These are phyloP conservation scores for Parotia lawesii DNA, from an alignment of 2,113 vertebrate species.

Conservation along the genomic window DNA sequence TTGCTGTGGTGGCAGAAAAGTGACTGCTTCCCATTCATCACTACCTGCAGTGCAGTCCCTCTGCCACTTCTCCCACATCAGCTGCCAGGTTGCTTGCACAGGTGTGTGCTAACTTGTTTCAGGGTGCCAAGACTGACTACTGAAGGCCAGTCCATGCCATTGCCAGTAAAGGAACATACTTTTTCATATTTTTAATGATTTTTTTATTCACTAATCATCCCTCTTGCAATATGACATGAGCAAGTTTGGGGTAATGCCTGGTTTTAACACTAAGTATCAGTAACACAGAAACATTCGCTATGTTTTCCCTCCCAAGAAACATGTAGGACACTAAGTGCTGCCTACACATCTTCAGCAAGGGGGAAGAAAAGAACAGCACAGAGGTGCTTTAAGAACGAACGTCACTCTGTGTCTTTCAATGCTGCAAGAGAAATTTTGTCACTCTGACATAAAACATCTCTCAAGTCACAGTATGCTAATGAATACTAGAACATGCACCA, in stretches of 20 bases:
- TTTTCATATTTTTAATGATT: neutral
- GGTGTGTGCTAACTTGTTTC: neutral
- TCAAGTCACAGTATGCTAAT: neutral
- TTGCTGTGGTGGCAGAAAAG: neutral
- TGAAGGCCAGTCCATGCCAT: neutral
- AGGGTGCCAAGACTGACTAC: neutral
- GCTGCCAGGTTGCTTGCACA: neutral
- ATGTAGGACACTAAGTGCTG: neutral
- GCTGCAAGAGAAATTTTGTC: neutral
- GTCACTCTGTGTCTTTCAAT: neutral
- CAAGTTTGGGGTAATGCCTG: neutral
- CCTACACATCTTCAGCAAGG: neutral
- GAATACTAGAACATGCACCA: neutral
- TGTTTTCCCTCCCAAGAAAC: neutral
- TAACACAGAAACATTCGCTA: neutral
- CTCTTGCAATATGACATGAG: neutral
- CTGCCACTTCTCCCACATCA: neutral
- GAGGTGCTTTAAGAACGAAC: neutral
- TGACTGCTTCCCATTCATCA: rapidly evolving
- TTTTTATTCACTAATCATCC: neutral
- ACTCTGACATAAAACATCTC: neutral
- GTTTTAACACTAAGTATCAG: neutral
- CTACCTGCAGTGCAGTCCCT: neutral
- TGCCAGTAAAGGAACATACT: neutral
- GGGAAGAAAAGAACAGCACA: neutral